Conservation (phyloP, 2,888 invertebrate genomes). For the Volucella inanis region DNA sequence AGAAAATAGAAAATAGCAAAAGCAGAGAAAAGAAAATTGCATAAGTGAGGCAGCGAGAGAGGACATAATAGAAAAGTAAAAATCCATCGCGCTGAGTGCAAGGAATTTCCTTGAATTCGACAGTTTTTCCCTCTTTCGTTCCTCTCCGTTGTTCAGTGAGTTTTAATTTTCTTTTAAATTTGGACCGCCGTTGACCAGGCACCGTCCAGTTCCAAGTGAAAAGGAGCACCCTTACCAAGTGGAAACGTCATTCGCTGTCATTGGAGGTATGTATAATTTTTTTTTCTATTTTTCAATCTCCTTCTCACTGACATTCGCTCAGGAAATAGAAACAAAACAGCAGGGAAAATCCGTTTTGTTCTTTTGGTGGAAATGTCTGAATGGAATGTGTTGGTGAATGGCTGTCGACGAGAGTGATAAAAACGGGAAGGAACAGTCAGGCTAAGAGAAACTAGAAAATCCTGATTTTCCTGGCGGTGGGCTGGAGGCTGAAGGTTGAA, state of each 20-base stretch:
- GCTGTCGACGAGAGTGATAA: constrained; percentile 38
- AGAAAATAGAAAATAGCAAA: constrained; percentile 30
- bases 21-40: constrained; percentile 64
- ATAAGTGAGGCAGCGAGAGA: constrained; percentile 63
- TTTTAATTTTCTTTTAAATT: constrained; percentile 10
- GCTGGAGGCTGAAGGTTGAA: background rate
- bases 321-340: constrained; percentile 8
- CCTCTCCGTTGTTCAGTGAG: background rate
- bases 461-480: constrained; percentile 54
- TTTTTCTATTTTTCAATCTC: constrained; percentile 28
- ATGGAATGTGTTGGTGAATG: constrained; percentile 71
- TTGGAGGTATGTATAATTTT: constrained; percentile 33
- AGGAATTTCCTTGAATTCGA: constrained; percentile 44
- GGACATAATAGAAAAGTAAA: constrained; percentile 28
- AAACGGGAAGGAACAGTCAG: constrained; percentile 3
- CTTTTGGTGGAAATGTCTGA: constrained; percentile 62
- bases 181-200: too few species aligned
- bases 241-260: background rate
- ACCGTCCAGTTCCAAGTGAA: background rate
- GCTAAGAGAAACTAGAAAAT: constrained; percentile 67
- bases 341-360: constrained; percentile 9
- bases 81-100: constrained; percentile 29
- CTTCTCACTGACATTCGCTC: constrained; percentile 56
- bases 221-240: too few species aligned
- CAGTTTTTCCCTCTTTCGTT: too few species aligned